phyloP scores from a whole-genome alignment of 2,797 vertebrate species.

The Mycteria americana region DNA sequence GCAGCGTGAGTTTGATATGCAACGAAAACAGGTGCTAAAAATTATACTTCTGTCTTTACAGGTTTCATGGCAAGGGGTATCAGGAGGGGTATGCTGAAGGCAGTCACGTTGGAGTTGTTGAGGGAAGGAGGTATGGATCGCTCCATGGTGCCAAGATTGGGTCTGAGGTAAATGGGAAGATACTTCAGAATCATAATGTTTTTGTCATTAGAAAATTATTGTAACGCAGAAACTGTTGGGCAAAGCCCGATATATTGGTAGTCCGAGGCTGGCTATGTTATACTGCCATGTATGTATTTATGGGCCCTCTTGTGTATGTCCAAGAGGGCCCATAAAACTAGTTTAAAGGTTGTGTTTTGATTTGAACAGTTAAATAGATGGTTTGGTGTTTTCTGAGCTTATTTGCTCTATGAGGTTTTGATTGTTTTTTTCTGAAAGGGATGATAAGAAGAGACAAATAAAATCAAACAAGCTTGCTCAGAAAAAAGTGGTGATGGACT shows the following conservation, averaged over 20 bases:
- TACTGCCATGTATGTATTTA: neutral
- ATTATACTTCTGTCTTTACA: neutral
- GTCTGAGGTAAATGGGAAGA: slow-evolving; percentile 77
- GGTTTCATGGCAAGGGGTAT: slow-evolving; percentile 84
- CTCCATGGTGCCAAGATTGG: slow-evolving; percentile 82
- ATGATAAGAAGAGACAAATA: neutral
- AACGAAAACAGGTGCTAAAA: neutral
- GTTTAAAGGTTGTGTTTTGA: neutral
- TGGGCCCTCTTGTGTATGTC: neutral
- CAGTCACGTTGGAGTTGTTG: slow-evolving; percentile 69
- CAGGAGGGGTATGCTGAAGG: slow-evolving; percentile 85
- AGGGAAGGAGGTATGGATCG: slow-evolving; percentile 79
- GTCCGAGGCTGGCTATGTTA: neutral
- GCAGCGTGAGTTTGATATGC: rapidly evolving
- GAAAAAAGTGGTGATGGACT: neutral
- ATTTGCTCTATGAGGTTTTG: neutral
- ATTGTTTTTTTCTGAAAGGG: neutral
- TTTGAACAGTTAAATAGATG: neutral
- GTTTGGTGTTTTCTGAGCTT: neutral
- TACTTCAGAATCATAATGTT: rapidly evolving
- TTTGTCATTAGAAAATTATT: neutral
- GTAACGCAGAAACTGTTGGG: too few species aligned
- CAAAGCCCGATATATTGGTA: neutral
- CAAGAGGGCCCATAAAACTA: neutral
- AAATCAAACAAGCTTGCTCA: neutral